Evolutionary conservation across 2,113 vertebrate species (phyloP), one percentile per base, ranked within the genome.

Genomic region (Phaethornis superciliosus): DNA sequence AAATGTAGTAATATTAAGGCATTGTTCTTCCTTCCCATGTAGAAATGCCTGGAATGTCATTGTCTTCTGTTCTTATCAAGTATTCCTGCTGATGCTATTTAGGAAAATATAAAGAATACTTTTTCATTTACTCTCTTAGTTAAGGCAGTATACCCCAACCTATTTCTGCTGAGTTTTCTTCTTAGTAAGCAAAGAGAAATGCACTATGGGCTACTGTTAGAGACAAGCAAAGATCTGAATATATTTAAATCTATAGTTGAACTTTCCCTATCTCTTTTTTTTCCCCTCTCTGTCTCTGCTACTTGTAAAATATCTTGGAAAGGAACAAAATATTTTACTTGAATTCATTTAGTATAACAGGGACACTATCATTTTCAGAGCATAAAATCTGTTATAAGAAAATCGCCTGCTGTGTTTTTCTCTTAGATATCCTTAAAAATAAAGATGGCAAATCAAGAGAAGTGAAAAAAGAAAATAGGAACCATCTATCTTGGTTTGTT

Each of bases 401-500:
- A 91, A 49, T 65, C 58, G 85, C 75, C 69, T 94, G 82, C 81
- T 94, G 63, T 82, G 67, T 92, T 95, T 94, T 78, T 40, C 75
- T 92, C 56, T 85, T 65, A 58, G 52, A 77, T 71, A 52, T 63
- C 54, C 74, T 90, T 85, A 93, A 88, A 95, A 93, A 88, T 88
- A 91, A 80, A 92, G 68, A 51, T 47, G n/a, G 20, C 51, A 86
- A 89, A 82, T 88, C 71, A 88, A 85, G 55, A 65, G 35, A 93
- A 82, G 46, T 49, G 58, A 47, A 58, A 67, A 76, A 93, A 54
- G 22, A 84, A 90, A 93, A 92, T 55, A 77, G 20, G 20, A 58
- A 9, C 20, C 37, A 78, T 80, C 40, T 74, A 69, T 80, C 54
- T 55, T 80, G 17, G 10, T 92, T 94, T 92, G 69, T 79, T 89